Percentiles rank a stretch among this genome's conserved stretches.
These are phyloP conservation scores for Anagyrus pseudococci DNA, from an alignment of 2,888 invertebrate genomes.

Conservation along the genomic window DNA sequence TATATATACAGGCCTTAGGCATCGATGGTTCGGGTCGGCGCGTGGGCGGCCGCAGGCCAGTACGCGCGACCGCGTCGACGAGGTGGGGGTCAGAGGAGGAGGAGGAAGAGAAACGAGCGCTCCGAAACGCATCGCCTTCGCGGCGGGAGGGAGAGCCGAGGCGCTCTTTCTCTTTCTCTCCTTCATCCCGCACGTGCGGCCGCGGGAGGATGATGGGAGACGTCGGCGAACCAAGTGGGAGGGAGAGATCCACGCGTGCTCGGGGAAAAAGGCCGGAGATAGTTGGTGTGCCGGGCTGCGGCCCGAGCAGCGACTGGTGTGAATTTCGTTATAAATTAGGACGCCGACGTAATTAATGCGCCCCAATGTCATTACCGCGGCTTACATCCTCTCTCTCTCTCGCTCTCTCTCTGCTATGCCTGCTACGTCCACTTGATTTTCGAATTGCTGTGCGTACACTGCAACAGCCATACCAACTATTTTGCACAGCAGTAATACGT, in stretches of 20 bases:
- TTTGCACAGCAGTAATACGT: too few relatives aligned
- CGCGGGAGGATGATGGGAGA: constrained; percentile 9
- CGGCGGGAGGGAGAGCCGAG: constrained; percentile 12
- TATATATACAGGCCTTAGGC: constrained; percentile 36
- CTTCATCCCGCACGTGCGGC: too few relatives aligned
- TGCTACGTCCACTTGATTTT: too few relatives aligned
- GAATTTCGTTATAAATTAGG: constrained; percentile 58
- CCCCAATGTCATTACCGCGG: constrained; percentile 35
- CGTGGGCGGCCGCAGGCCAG: constrained; percentile 62
- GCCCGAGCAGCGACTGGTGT: constrained; percentile 59
- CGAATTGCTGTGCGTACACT: too few relatives aligned
- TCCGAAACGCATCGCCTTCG: constrained; percentile 16
- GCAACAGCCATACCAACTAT: too few relatives aligned
- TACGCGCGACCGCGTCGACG: constrained; percentile 53
- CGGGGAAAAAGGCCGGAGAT: constrained; percentile 53
- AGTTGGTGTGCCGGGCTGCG: constrained; percentile 58
- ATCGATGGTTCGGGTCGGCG: constrained; percentile 58
- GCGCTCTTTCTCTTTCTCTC: too few relatives aligned
- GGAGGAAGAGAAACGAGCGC: constrained; percentile 24
- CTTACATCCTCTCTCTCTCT: constrained; percentile 26
- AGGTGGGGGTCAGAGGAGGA: constrained; percentile 43
- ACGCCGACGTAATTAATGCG: constrained; percentile 55
- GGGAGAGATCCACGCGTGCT: constrained; percentile 10
- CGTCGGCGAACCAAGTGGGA: too few relatives aligned
- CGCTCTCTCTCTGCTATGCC: too few relatives aligned